Percentiles rank a stretch among this genome's conserved stretches.
phyloP scores from a whole-genome alignment of 2,113 vertebrate species.

The Burhinus bistriatus region DNA sequence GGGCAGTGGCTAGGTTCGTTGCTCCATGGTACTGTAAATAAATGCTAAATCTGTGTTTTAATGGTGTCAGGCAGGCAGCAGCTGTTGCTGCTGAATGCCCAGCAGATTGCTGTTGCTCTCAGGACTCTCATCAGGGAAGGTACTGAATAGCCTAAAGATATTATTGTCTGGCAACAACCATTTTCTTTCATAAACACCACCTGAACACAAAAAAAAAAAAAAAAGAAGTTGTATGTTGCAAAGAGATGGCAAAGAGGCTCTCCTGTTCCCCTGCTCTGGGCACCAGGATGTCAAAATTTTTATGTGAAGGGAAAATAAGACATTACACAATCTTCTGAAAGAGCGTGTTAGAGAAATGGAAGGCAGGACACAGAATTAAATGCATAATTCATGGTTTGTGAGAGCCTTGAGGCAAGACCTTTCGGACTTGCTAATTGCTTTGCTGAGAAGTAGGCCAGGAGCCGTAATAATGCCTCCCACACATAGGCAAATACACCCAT shows the following conservation, averaged over 20 bases:
- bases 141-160: not conserved
- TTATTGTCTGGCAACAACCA: not conserved
- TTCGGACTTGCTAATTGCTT: conserved; percentile 17
- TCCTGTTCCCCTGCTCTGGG: not conserved
- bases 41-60: not conserved
- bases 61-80: conserved; percentile 4
- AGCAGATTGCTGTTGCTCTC: not conserved
- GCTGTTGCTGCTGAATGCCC: conserved; percentile 22
- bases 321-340: not conserved
- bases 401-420: conserved; percentile 38
- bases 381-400: conserved; percentile 23
- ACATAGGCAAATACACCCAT: not conserved
- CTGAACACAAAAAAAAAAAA: not conserved
- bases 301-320: not conserved
- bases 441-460: conserved; percentile 37
- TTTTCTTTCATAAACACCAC: not conserved
- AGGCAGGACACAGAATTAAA: not conserved
- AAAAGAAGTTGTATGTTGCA: not conserved
- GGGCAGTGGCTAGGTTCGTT: not conserved
- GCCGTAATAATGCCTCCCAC: not conserved
- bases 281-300: not conserved
- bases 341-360: not conserved
- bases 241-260: not conserved
- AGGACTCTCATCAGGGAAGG: not conserved
- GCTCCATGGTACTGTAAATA: not conserved